Conservation (phyloP, 2,888 invertebrate genomes). For the Phymatocera aterrima region DNA sequence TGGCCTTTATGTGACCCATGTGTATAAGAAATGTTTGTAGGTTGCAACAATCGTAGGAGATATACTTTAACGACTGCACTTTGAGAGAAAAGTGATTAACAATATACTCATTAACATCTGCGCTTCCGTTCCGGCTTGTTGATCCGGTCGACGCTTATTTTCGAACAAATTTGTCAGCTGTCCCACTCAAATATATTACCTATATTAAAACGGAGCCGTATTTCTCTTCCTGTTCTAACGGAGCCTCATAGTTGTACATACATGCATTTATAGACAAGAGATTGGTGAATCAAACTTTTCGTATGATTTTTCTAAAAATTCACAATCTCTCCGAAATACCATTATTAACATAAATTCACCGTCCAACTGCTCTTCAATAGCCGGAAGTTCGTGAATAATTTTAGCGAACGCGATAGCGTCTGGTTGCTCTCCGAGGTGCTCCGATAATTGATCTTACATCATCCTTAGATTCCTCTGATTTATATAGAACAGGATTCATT, state of each 20-base stretch:
- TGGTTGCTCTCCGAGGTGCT: background rate
- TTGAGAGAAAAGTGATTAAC: background rate
- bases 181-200: background rate
- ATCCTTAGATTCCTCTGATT: background rate
- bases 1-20: background rate
- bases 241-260: background rate
- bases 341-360: background rate
- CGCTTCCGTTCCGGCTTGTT: conserved; percentile 8
- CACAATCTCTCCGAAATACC: background rate
- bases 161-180: background rate
- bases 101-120: background rate
- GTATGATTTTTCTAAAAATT: background rate
- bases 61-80: background rate
- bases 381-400: background rate
- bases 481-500: background rate
- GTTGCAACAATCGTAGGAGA: background rate
- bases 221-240: background rate
- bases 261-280: background rate
- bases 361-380: background rate
- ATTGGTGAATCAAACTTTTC: background rate
- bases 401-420: background rate
- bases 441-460: conserved; percentile 16
- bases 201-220: background rate
- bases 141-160: background rate
- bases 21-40: background rate